Percentiles rank a stretch among this genome's conserved stretches.
phyloP scores from a whole-genome alignment of 2,888 invertebrate genomes.

The Pseudanteris insignis region DNA sequence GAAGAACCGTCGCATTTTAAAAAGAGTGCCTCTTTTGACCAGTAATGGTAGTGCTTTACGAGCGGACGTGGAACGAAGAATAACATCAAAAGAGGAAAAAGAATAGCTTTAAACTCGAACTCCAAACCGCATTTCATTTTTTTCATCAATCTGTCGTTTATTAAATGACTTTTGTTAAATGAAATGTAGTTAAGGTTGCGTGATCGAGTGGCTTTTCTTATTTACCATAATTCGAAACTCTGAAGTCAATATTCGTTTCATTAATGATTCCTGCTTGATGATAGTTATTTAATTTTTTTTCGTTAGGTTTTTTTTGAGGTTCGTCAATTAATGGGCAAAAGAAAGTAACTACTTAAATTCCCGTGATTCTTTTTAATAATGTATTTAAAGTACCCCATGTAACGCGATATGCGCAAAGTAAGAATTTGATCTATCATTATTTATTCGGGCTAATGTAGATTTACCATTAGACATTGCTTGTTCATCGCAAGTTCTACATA shows the following conservation, averaged over 20 bases:
- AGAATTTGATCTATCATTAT: too few species aligned
- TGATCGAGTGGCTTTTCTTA: conserved; percentile 6
- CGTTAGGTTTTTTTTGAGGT: too few species aligned
- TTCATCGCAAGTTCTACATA: too few species aligned
- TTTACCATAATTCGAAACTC: conserved; percentile 3
- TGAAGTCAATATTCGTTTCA: background rate
- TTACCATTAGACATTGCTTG: too few species aligned
- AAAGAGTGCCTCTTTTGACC: conserved; percentile 47
- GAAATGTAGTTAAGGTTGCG: conserved; percentile 1
- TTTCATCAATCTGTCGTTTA: conserved; percentile 31
- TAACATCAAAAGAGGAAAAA: conserved; percentile 43
- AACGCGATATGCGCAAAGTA: too few species aligned
- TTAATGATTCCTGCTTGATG: background rate
- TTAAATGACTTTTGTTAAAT: conserved; percentile 28
- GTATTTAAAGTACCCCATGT: too few species aligned
- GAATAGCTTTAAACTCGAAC: conserved; percentile 29
- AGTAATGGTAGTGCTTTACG: conserved; percentile 44
- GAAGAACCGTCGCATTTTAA: conserved; percentile 47
- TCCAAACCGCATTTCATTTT: conserved; percentile 29
- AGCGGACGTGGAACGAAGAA: conserved; percentile 41
- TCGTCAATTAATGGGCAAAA: too few species aligned
- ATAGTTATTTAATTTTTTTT: too few species aligned
- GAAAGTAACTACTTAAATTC: too few species aligned
- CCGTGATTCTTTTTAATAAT: too few species aligned
- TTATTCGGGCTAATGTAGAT: too few species aligned